Base-by-base conservation (phyloP, 1,140 invertebrate genomes). In the Pomacea maculata region DNA sequence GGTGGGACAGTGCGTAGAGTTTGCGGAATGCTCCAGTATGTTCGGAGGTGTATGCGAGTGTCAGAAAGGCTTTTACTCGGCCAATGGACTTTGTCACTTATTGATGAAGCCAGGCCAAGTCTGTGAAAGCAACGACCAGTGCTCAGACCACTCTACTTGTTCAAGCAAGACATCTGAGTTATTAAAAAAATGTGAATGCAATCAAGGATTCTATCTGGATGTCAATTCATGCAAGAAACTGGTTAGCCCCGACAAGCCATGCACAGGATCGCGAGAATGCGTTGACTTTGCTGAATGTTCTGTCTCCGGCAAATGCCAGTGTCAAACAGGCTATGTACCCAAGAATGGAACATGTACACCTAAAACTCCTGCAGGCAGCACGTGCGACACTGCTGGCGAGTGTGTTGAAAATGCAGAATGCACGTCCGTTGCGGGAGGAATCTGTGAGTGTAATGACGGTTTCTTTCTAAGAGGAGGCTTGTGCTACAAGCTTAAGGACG, bases 351-450 rank as follows among this genome's bases (percentile, higher is more conserved):
- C 29, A 9, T 83, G 82, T 54, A 14, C 54, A n/a, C 29, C 64
- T 17, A 64, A 77, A 52, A 80, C 67, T 54, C 19, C 67, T 9
- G 78, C 71, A 10, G 55, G 63, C 14, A 78, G 78, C 54, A 45
- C 61, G 3, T 83, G 82, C 75, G 65, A 55, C 34, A 17, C 6
- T 15, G 45, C 57, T 29, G 79, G 75, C 19, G 63, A 83, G 61
- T 83, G 82, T 52, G 67, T 78, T 64, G 34, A 71, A 55, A 52
- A 83, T 64, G 78, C 82, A 8, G 61, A 45, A 55, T 83, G 82
- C 52, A 74, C 68, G 14, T 75, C 78, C 14, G 74, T 52, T 29
- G 61, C 73, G 10, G 78, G 77, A 4, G 52, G 67, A 2, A 15
- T 68, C 15, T 82, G 81, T 52, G 72, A 75, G n/a, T 82, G 81